Conservation (phyloP, 2,797 vertebrate genomes). For the Rhabdophis nuchalis region DNA sequence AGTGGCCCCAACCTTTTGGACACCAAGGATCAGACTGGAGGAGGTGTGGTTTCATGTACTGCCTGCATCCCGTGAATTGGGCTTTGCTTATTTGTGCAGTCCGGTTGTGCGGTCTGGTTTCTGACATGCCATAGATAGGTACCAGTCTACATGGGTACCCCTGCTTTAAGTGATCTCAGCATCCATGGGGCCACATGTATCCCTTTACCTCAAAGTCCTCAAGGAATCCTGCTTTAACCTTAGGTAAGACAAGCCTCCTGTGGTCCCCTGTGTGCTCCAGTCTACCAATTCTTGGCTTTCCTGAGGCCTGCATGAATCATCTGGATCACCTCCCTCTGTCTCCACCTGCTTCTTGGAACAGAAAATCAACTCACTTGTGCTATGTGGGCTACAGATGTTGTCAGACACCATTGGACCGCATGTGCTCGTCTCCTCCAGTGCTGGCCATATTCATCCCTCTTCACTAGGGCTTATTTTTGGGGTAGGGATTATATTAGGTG, state of each 20-base stretch:
- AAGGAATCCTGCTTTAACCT: neutral
- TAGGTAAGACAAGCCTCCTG: neutral
- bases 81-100: neutral
- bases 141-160: neutral
- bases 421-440: accelerated
- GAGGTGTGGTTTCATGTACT: neutral
- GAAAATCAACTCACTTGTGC: too few relatives aligned
- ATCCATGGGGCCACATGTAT: neutral
- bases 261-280: accelerated
- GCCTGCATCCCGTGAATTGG: neutral
- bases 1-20: neutral
- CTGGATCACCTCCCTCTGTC: too few relatives aligned
- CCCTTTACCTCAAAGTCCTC: neutral
- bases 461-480: too few relatives aligned
- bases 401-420: too few relatives aligned
- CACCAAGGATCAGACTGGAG: neutral
- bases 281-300: too few relatives aligned
- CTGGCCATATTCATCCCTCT: too few relatives aligned
- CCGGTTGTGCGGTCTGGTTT: accelerated
- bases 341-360: too few relatives aligned
- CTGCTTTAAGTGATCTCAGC: neutral
- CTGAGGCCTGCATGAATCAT: accelerated
- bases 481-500: too few relatives aligned
- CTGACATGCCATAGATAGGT: neutral
- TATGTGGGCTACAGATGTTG: too few relatives aligned